Evolutionary conservation across 1,140 invertebrate species (phyloP).

Genomic region (Pristionchus pacificus): DNA sequence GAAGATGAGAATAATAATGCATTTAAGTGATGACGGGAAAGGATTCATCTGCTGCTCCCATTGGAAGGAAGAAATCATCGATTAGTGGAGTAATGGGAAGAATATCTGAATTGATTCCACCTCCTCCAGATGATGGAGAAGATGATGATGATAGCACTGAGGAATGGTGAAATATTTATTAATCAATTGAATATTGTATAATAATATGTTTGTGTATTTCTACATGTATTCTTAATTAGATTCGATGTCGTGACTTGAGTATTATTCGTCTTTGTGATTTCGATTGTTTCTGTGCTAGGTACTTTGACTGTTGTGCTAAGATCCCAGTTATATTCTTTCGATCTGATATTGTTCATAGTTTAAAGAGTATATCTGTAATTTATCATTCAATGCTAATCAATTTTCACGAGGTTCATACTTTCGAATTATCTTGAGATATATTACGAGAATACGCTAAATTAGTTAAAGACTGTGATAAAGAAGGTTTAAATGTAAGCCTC

Average conservation of each 20-base stretch:
- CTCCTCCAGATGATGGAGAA: conserved; percentile 1
- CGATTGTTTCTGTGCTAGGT: not conserved
- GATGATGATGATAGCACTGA: conserved; percentile 5
- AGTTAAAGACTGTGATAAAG: not conserved
- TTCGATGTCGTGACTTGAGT: too few species aligned
- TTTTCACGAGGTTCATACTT: too few species aligned
- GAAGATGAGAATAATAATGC: too few species aligned
- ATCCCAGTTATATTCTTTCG: not conserved
- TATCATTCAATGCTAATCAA: too few species aligned
- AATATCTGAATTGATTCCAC: conserved; percentile 14
- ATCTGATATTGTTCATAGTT: too few species aligned
- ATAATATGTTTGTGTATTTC: not conserved
- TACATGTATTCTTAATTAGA: too few species aligned
- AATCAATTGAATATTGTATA: too few species aligned
- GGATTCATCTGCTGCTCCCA: not conserved
- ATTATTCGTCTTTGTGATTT: too few species aligned
- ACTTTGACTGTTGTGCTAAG: not conserved
- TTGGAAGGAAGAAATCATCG: not conserved
- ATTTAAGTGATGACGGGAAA: not conserved
- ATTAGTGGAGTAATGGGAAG: conserved; percentile 11
- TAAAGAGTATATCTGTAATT: too few species aligned
- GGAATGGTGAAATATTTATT: too few species aligned
- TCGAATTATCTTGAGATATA: too few species aligned
- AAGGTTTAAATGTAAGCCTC: not conserved
- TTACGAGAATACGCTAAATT: too few species aligned